These are phyloP conservation scores for Meloidogyne hapla DNA, from an alignment of 1,140 invertebrate genomes.

Conservation along the genomic window DNA sequence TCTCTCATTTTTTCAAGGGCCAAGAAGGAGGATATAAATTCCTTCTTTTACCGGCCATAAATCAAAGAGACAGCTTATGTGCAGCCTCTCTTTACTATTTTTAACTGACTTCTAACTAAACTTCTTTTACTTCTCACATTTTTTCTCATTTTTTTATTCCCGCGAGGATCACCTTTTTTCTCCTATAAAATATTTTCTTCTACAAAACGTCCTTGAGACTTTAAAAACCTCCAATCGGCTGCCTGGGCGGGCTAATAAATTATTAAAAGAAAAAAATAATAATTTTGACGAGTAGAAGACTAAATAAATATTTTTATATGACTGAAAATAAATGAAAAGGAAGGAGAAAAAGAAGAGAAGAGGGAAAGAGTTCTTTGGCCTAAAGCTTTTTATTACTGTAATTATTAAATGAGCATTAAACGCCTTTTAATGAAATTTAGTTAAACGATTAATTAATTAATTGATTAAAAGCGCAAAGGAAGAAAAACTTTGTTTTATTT, in stretches of 20 bases:
- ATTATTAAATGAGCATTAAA: too few relatives aligned
- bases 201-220: not conserved
- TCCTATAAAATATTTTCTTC: not conserved
- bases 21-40: not conserved
- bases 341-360: not conserved
- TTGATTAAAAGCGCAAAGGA: too few relatives aligned
- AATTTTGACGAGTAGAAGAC: not conserved
- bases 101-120: not conserved
- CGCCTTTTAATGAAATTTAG: too few relatives aligned
- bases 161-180: not conserved
- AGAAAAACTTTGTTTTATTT: too few relatives aligned
- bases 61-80: conserved; percentile 23
- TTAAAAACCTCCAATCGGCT: not conserved
- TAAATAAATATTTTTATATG: not conserved
- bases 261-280: not conserved
- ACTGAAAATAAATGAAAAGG: not conserved
- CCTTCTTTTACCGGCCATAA: conserved; percentile 15
- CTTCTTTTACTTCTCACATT: not conserved
- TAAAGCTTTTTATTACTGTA: too few relatives aligned
- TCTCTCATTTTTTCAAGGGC: too few relatives aligned
- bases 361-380: too few relatives aligned
- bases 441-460: too few relatives aligned
- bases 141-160: not conserved
- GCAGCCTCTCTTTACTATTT: not conserved
- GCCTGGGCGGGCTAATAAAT: not conserved